phyloP scores from a whole-genome alignment of 2,797 vertebrate species.

The Pseudochirops cupreus region DNA sequence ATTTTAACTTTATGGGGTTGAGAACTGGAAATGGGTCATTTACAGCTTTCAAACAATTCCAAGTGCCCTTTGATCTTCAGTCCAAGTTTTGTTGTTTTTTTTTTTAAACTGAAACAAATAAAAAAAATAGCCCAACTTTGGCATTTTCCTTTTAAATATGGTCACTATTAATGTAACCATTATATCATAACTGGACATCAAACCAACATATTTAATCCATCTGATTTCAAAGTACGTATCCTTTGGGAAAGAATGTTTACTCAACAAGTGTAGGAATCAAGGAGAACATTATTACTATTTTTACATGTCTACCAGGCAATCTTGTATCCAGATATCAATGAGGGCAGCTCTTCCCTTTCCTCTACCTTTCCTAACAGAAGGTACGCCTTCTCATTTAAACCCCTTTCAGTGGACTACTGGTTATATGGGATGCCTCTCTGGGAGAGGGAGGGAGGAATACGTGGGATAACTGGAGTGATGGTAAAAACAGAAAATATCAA shows the following conservation, averaged over 20 bases:
- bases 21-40: conserved; percentile 89
- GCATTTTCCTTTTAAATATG: conserved; percentile 80
- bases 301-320: conserved; percentile 39
- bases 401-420: neutral
- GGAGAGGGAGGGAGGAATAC: neutral
- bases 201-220: conserved; percentile 80
- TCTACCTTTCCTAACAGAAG: conserved; percentile 40
- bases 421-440: neutral
- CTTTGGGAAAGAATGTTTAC: conserved; percentile 76
- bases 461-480: neutral
- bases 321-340: conserved; percentile 41
- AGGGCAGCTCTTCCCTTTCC: conserved; percentile 40
- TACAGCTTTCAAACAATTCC: conserved; percentile 89
- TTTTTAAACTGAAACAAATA: conserved; percentile 78
- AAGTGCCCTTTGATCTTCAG: conserved; percentile 87
- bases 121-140: conserved; percentile 77
- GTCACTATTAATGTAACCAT: conserved; percentile 82
- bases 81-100: conserved; percentile 83
- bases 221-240: conserved; percentile 75
- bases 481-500: conserved; percentile 44
- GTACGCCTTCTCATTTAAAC: neutral
- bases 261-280: conserved; percentile 62
- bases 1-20: conserved; percentile 83
- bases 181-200: conserved; percentile 79
- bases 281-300: conserved; percentile 16